Base-by-base conservation (phyloP, 2,888 invertebrate genomes). In the Apodemia duryi region DNA sequence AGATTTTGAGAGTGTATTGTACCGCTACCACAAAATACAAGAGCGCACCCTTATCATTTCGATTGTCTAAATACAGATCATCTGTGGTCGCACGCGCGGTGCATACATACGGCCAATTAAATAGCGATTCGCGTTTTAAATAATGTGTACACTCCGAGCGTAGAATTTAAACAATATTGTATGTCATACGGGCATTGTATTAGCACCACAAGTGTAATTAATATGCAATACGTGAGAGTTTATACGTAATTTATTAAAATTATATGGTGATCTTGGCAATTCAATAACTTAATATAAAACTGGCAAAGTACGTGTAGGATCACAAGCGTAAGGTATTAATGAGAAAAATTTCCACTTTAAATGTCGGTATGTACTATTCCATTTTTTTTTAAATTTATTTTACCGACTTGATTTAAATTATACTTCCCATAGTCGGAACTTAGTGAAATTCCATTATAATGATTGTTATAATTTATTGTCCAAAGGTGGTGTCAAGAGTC, bases 21-120 rank as follows among this genome's bases (percentile, higher is more conserved):
- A 46, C 13, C 46, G 46, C 46, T 46, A 1, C 7, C 13, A 13
- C 46, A 46, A 3, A 6, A 49, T n/a, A 49, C 49, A 49, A 62
- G 64, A 38, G 29, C 66, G 65, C 66, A 57, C 35, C 65, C 41
- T 65, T 62, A 32, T 65, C 60, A 66, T 67, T 66, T 49, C 49
- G 68, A 63, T 68, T 66, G 64, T 62, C 67, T 60, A 66, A 66
- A 69, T 66, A 69, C 68, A 69, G 67, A 69, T 67, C 65, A 61
- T 51, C 63, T 62, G 54, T 57, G 5, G 5, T 13, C 52, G 54
- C 62, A 28, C 52, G 61, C 41, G 38, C 62, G 60, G 6, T 60
- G 67, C 64, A 69, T 68, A 64, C 65, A 67, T 62, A 10, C 41
- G 21, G 21, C 13, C 61, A 61, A 28, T 64, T 64, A 11, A 49